Evolutionary conservation across 2,888 invertebrate species (phyloP).

Genomic region (Diplolepis rosae): DNA sequence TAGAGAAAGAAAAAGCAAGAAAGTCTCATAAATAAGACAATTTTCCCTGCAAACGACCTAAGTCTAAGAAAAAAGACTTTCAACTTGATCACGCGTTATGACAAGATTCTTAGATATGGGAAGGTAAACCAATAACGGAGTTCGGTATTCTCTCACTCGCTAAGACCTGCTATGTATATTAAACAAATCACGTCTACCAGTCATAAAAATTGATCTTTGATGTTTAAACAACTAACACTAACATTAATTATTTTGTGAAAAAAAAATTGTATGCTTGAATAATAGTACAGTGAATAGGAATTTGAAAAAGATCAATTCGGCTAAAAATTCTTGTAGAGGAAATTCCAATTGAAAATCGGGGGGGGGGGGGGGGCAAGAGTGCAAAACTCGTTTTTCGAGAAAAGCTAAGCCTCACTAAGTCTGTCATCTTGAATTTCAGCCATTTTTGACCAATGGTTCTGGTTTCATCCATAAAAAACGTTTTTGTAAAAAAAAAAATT

Average conservation of each 20-base stretch:
- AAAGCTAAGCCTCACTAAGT: too few relatives aligned
- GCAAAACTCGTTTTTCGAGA: too few relatives aligned
- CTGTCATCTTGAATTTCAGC: too few relatives aligned
- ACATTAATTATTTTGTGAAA: not conserved
- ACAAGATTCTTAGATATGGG: constrained; percentile 28
- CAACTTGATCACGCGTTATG: constrained; percentile 24
- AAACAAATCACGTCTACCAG: constrained; percentile 6
- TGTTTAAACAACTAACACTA: constrained; percentile 8
- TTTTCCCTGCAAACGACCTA: not conserved
- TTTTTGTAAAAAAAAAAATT: too few relatives aligned
- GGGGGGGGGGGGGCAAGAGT: too few relatives aligned
- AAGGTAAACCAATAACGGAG: constrained; percentile 28
- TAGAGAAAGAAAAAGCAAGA: not conserved
- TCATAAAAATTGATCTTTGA: constrained; percentile 13
- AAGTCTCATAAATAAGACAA: not conserved
- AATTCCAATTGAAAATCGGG: too few relatives aligned
- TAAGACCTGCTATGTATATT: constrained; percentile 11
- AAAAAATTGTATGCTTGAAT: too few relatives aligned
- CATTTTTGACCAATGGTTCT: too few relatives aligned
- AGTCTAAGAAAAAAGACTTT: not conserved
- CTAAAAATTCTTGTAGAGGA: too few relatives aligned
- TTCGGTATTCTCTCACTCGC: constrained; percentile 1
- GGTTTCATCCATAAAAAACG: too few relatives aligned
- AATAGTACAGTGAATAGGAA: too few relatives aligned
- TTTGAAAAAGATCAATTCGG: too few relatives aligned